Conservation (phyloP, 2,888 invertebrate genomes). For the Macaria liturata region DNA sequence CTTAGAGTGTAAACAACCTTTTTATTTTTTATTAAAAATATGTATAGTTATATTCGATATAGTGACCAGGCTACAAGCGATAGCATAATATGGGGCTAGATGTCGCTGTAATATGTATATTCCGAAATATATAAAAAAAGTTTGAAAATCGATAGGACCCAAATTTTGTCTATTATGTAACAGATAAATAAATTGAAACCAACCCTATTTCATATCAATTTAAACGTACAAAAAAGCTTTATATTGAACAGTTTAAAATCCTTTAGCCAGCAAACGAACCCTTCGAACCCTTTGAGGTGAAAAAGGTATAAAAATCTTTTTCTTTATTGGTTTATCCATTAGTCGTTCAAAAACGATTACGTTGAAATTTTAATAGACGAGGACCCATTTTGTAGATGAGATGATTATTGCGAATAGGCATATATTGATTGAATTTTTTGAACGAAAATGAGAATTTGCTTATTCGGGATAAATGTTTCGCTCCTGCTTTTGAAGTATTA, state of each 20-base stretch:
- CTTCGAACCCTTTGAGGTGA: conserved; percentile 45
- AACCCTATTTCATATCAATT: conserved; percentile 25
- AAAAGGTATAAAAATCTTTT: conserved; percentile 50
- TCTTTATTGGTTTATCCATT: conserved; percentile 55
- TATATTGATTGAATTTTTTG: conserved; percentile 30
- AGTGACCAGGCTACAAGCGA: too few species aligned
- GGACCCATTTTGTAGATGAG: conserved; percentile 31
- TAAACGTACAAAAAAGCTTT: conserved; percentile 27
- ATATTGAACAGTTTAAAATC: conserved; percentile 42
- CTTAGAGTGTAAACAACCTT: too few species aligned
- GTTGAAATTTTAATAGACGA: conserved; percentile 47
- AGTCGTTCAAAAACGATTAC: conserved; percentile 55
- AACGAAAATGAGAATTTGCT: neutral
- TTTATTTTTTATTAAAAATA: too few species aligned
- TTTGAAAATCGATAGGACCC: too few species aligned
- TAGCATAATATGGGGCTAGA: too few species aligned
- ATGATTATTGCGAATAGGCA: conserved; percentile 31
- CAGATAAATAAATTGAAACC: too few species aligned
- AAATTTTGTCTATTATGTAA: too few species aligned
- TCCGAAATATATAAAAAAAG: too few species aligned
- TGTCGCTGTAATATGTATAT: too few species aligned
- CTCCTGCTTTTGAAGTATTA: conserved; percentile 2
- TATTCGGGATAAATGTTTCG: conserved; percentile 1
- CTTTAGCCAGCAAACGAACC: conserved; percentile 45
- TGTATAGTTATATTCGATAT: too few species aligned